These are phyloP conservation scores for Eilema sororculum DNA, from an alignment of 2,888 invertebrate species.

Conservation along the genomic window DNA sequence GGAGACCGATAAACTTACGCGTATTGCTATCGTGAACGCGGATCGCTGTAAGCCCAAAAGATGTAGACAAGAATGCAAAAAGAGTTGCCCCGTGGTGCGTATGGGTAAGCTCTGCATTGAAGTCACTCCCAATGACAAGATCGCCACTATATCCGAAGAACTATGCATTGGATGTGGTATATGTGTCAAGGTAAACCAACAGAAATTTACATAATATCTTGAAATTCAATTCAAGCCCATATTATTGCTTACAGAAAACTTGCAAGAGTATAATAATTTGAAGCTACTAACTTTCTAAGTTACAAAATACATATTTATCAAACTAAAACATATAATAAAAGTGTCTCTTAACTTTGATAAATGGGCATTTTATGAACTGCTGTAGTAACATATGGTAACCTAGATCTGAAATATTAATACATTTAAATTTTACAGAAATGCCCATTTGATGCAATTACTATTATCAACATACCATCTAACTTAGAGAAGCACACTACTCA, in stretches of 20 bases:
- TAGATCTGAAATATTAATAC: not conserved
- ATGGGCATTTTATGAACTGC: not conserved
- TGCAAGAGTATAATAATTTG: not conserved
- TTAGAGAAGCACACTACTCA: slow-evolving; percentile 99
- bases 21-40: slow-evolving; percentile 98
- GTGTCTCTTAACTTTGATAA: not conserved
- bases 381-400: slow-evolving; percentile 14
- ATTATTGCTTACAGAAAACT: not conserved
- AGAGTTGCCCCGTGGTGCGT: slow-evolving; percentile 98
- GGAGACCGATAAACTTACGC: slow-evolving; percentile 96
- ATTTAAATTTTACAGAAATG: slow-evolving; percentile 93
- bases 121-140: slow-evolving; percentile 97
- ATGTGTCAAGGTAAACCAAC: slow-evolving; percentile 94
- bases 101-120: slow-evolving; percentile 99
- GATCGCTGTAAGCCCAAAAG: slow-evolving; percentile 99
- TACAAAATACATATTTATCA: not conserved
- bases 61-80: slow-evolving; percentile 99
- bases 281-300: not conserved
- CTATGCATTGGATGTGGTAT: slow-evolving; percentile 99
- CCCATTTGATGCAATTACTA: slow-evolving; percentile 99
- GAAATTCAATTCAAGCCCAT: not conserved
- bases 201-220: not conserved
- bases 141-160: slow-evolving; percentile 98
- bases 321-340: not conserved
- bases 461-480: slow-evolving; percentile 99